Evolutionary conservation across 1,140 invertebrate genomes (phyloP), one percentile per base, ranked within the genome.

Genomic region (Tetramorium simillimum): DNA sequence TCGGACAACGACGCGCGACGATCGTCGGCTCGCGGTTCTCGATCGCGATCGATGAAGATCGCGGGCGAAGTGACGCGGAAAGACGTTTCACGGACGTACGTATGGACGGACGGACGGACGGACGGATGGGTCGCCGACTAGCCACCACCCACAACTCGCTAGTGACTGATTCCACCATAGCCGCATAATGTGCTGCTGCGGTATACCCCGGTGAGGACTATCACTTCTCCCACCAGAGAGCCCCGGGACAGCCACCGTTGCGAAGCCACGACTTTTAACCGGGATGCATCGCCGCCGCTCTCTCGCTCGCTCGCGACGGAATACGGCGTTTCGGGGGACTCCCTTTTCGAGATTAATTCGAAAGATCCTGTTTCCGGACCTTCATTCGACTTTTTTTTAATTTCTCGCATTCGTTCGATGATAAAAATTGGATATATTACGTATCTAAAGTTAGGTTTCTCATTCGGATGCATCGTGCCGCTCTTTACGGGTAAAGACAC

Each of bases 111-210:
- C n/a, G 24, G 73, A 86, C 63, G 37, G 76, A 86, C 37, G 85
- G 88, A 90, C 88, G 89, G 89, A 90, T 88, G 89, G 89, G 75
- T 91, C 90, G 92, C 89, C 89, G 94, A 95, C 94, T 93, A 93
- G 92, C 94, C 94, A 92, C 94, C 94, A 94, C 92, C 94, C 94
- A 95, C 94, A 94, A 94, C 93, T 94, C 93, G 92, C 92, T 91
- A 93, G 92, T 95, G 93, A 95, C 95, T 95, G 95, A 95, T 95
- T 94, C 94, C 92, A 93, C 94, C 93, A 95, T 95, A 93, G 93
- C 90, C 91, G 91, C 92, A 93, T 94, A 94, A 94, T 94, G 92
- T 94, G 90, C 92, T 92, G 92, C 92, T 90, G 91, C 92, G 92
- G 92, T 94, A 91, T 92, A 91, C 92, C 92, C 90, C 90, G 93